phyloP scores from a whole-genome alignment of 2,113 vertebrate species.

The Platichthys stellatus region DNA sequence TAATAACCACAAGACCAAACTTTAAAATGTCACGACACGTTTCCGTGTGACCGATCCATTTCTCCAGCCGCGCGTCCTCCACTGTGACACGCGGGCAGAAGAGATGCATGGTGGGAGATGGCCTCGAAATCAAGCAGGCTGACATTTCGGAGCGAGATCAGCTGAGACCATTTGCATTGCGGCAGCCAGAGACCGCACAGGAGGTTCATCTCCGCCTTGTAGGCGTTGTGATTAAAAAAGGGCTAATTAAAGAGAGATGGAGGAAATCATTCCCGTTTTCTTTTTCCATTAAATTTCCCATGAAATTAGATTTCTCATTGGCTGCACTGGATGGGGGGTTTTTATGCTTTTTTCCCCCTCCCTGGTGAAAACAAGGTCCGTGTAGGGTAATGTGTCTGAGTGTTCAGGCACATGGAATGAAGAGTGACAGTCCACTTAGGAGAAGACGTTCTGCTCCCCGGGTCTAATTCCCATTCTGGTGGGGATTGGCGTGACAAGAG shows the following conservation, averaged over 20 bases:
- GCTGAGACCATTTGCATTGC: slow-evolving; percentile 32
- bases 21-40: slow-evolving; percentile 26
- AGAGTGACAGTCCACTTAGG: slow-evolving; percentile 73
- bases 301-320: slow-evolving; percentile 75
- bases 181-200: slow-evolving; percentile 20
- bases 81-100: slow-evolving; percentile 1
- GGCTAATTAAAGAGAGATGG: slow-evolving; percentile 74
- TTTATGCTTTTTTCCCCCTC: slow-evolving; percentile 1
- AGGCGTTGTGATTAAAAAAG: slow-evolving; percentile 66
- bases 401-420: slow-evolving; percentile 31
- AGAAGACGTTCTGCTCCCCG: slow-evolving; percentile 61
- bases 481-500: slow-evolving; percentile 34
- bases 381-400: slow-evolving; percentile 15
- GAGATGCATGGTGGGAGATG: slow-evolving; percentile 43
- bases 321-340: slow-evolving; percentile 24
- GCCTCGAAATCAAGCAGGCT: slow-evolving; percentile 41
- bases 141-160: slow-evolving; percentile 56
- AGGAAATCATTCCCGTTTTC: slow-evolving; percentile 53
- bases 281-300: slow-evolving; percentile 68
- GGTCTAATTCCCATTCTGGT: slow-evolving; percentile 56
- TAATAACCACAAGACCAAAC: slow-evolving; percentile 5
- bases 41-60: slow-evolving; percentile 13
- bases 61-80: neutral
- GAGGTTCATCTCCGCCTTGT: slow-evolving; percentile 35
- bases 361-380: slow-evolving; percentile 12